Conservation (phyloP, 2,113 vertebrate genomes). For the Verasper variegatus region DNA sequence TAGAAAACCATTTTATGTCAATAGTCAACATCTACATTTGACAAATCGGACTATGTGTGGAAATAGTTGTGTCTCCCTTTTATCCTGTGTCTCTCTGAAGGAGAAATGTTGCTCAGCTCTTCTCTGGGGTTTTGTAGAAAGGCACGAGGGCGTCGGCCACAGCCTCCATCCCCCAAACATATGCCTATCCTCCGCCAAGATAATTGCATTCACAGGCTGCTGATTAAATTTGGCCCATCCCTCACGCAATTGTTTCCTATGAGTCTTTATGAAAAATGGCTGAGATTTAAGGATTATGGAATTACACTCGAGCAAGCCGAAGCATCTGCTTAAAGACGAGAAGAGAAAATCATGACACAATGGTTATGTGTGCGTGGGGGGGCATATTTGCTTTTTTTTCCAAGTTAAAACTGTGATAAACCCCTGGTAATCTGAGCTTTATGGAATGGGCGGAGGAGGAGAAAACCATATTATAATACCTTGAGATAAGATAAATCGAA, state of each 20-base stretch:
- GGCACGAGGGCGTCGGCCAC: conserved; percentile 52
- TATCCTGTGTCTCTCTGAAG: conserved; percentile 16
- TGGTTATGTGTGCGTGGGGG: conserved; percentile 22
- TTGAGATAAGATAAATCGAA: conserved; percentile 57
- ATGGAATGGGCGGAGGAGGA: conserved; percentile 47
- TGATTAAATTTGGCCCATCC: conserved; percentile 81
- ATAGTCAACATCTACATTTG: neutral
- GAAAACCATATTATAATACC: conserved; percentile 57
- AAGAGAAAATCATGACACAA: conserved; percentile 61
- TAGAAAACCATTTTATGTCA: neutral
- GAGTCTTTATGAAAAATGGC: conserved; percentile 83
- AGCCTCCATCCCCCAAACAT: conserved; percentile 44
- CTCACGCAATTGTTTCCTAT: conserved; percentile 77
- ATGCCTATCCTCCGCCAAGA: conserved; percentile 54
- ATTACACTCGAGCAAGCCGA: conserved; percentile 71
- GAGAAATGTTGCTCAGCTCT: conserved; percentile 25
- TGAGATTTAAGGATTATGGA: conserved; percentile 81
- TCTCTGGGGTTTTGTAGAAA: conserved; percentile 30
- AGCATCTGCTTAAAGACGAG: conserved; percentile 75
- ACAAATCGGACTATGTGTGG: neutral
- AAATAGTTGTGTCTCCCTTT: neutral
- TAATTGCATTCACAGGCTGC: conserved; percentile 76
- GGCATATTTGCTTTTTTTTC: conserved; percentile 51
- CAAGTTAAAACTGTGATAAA: conserved; percentile 69
- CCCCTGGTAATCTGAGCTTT: conserved; percentile 71